A percentile compares a stretch with the other conserved stretches of the same genome.
Evolutionary conservation across 2,113 vertebrate species (phyloP).

Genomic region (Eonycteris spelaea): DNA sequence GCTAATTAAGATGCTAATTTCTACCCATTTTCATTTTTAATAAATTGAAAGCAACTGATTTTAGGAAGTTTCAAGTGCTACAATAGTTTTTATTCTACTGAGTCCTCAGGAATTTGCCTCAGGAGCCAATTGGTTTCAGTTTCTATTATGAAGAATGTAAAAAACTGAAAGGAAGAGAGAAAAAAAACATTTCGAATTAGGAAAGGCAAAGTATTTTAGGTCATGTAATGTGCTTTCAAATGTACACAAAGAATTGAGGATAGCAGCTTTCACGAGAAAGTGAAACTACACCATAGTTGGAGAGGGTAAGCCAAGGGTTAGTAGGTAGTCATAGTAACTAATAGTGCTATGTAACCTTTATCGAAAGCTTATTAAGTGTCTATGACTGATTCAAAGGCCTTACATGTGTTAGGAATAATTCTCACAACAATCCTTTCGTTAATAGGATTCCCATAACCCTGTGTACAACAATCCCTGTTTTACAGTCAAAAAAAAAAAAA

Average conservation of each 20-base stretch:
- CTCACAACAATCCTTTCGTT: background rate
- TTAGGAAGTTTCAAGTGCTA: conserved; percentile 52
- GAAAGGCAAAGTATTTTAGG: background rate
- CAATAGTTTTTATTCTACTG: background rate
- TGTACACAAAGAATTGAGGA: background rate
- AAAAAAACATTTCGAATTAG: background rate
- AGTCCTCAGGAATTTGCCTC: conserved; percentile 24
- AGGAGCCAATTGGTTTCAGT: conserved; percentile 27
- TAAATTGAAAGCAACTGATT: conserved; percentile 51
- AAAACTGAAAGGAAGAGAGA: background rate
- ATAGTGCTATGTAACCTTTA: background rate
- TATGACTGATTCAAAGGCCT: background rate
- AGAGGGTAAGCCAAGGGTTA: background rate
- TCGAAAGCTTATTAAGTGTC: background rate
- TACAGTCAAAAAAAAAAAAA: background rate
- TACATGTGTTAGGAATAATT: background rate
- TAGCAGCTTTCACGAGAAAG: background rate
- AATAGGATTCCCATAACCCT: no score
- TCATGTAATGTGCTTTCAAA: background rate
- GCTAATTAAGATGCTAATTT: conserved; percentile 60
- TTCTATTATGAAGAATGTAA: conserved; percentile 4
- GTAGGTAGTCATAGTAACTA: background rate
- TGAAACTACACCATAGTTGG: background rate
- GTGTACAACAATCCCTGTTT: background rate
- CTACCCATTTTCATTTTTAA: conserved; percentile 46